Evolutionary conservation across 1,140 invertebrate species (phyloP).

Genomic region (Sesamia nonagrioides): DNA sequence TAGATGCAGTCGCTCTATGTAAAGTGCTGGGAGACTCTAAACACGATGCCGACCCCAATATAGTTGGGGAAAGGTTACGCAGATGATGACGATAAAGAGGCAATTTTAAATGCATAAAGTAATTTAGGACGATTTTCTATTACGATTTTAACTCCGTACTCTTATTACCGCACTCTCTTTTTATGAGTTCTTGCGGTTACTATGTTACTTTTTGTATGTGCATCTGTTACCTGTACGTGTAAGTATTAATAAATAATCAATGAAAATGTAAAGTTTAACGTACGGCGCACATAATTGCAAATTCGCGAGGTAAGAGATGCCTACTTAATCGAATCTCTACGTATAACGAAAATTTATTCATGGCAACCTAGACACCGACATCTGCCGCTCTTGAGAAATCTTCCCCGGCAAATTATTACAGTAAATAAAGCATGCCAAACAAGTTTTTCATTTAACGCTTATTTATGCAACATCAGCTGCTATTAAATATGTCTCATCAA

Average conservation of each 20-base stretch:
- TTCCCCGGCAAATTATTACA: conserved; percentile 26
- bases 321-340: conserved; percentile 52
- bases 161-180: no score
- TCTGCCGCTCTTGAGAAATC: conserved; percentile 34
- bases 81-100: no score
- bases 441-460: conserved; percentile 33
- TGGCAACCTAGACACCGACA: conserved; percentile 42
- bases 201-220: no score
- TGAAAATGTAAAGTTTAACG: conserved; percentile 24
- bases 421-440: conserved; percentile 21
- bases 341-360: conserved; percentile 53
- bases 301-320: conserved; percentile 51
- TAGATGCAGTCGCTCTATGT: no score
- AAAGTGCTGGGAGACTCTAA: no score
- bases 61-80: no score
- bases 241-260: conserved; percentile 17
- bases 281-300: conserved; percentile 42
- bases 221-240: no score
- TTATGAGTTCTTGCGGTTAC: no score
- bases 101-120: no score
- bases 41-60: no score
- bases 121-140: no score
- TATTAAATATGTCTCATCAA: conserved; percentile 43
- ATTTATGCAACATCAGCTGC: conserved; percentile 35
- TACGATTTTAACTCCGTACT: no score